Percentiles rank a stretch among this genome's conserved stretches.
phyloP scores from a whole-genome alignment of 2,888 invertebrate genomes.

The Melieria crassipennis region DNA sequence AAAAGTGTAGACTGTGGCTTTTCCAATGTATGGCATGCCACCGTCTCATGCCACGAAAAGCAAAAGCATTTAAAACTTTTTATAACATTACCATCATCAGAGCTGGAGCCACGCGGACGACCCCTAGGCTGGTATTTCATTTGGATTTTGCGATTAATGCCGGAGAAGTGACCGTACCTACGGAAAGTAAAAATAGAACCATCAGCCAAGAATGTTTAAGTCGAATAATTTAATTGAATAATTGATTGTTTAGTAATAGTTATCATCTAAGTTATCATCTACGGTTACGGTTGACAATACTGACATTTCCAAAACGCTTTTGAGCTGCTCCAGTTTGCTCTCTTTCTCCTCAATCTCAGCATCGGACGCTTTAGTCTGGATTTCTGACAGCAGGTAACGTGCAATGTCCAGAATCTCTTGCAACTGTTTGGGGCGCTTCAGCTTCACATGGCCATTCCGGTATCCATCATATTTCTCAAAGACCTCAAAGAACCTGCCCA shows the following conservation, averaged over 20 bases:
- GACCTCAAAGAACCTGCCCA: conserved; percentile 91
- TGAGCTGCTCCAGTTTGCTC: conserved; percentile 95
- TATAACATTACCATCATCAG: conserved; percentile 83
- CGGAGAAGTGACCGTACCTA: conserved; percentile 99
- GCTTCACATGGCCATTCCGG: conserved; percentile 94
- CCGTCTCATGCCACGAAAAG: conserved; percentile 14
- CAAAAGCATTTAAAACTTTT: conserved; percentile 50
- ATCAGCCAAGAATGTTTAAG: not conserved
- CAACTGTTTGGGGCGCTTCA: conserved; percentile 96
- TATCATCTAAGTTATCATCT: too few species aligned
- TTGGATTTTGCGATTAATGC: conserved; percentile 99
- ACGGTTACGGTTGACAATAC: conserved; percentile 46
- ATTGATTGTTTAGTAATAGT: too few species aligned
- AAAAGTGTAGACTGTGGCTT: not conserved
- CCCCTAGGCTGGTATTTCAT: conserved; percentile 99
- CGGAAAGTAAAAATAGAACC: conserved; percentile 13
- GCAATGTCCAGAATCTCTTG: conserved; percentile 98
- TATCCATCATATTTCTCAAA: conserved; percentile 97
- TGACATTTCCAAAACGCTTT: conserved; percentile 99
- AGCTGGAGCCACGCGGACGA: conserved; percentile 88
- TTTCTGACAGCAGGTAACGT: conserved; percentile 87
- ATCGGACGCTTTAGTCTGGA: conserved; percentile 86
- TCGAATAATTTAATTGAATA: too few species aligned
- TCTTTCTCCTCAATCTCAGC: conserved; percentile 96
- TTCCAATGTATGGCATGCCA: conserved; percentile 4